phyloP scores from a whole-genome alignment of 2,888 invertebrate genomes.

The Thumatha senex region DNA sequence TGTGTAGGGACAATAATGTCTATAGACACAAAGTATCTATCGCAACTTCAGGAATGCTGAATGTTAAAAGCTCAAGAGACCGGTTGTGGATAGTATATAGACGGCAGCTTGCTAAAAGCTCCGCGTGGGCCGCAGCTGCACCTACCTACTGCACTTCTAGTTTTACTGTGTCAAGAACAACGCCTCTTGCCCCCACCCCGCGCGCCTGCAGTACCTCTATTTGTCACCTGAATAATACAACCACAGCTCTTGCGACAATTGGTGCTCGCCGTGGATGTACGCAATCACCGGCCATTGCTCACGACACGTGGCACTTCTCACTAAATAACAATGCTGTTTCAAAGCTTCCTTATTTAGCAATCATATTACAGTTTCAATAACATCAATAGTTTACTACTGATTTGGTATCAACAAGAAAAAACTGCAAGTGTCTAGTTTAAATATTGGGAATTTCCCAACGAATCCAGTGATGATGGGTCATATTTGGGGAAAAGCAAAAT shows the following conservation, averaged over 20 bases:
- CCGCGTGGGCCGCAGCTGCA: slow-evolving; percentile 78
- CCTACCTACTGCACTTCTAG: slow-evolving; percentile 83
- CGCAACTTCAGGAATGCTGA: slow-evolving; percentile 24
- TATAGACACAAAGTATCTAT: too few relatives aligned
- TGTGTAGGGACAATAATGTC: too few relatives aligned
- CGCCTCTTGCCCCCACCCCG: slow-evolving; percentile 73
- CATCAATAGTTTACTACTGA: slow-evolving; percentile 19
- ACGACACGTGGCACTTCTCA: slow-evolving; percentile 44
- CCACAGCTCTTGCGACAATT: slow-evolving; percentile 53
- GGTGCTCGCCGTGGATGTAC: slow-evolving; percentile 31
- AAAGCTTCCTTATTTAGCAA: slow-evolving; percentile 49
- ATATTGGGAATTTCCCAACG: slow-evolving; percentile 21
- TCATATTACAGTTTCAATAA: slow-evolving; percentile 38
- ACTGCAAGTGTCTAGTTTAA: slow-evolving; percentile 2
- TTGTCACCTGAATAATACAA: slow-evolving; percentile 55
- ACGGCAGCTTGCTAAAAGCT: slow-evolving; percentile 71
- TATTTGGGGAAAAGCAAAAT: slow-evolving; percentile 52
- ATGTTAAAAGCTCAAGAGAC: slow-evolving; percentile 44
- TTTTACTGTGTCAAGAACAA: slow-evolving; percentile 84
- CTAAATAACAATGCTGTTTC: slow-evolving; percentile 41
- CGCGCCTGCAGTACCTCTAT: slow-evolving; percentile 41
- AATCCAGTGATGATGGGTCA: slow-evolving; percentile 46
- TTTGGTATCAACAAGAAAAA: slow-evolving; percentile 13
- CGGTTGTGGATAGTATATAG: slow-evolving; percentile 51
- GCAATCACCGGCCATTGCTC: slow-evolving; percentile 43